These are phyloP conservation scores for Vesta saturnalis DNA, from an alignment of 2,888 invertebrate genomes.

Conservation along the genomic window DNA sequence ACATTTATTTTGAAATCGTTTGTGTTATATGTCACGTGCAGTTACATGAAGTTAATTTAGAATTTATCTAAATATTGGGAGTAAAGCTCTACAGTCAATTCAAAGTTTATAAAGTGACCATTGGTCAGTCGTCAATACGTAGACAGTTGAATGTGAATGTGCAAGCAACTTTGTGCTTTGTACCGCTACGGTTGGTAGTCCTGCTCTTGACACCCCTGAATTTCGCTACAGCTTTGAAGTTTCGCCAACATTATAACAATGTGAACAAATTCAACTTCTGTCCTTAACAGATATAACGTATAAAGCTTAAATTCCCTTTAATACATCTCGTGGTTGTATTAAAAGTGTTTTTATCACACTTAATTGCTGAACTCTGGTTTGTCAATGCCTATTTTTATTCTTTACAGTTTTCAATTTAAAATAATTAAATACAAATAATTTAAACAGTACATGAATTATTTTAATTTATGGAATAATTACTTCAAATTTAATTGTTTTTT, in stretches of 20 bases:
- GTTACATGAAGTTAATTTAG: conserved; percentile 42
- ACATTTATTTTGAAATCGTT: conserved; percentile 15
- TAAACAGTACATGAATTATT: no score
- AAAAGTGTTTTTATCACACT: no score
- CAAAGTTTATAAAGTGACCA: conserved; percentile 60
- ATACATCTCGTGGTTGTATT: no score
- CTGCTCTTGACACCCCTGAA: conserved; percentile 56
- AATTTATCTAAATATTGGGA: conserved; percentile 43
- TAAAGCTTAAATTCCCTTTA: conserved; percentile 13
- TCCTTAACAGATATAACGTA: conserved; percentile 32
- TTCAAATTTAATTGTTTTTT: no score
- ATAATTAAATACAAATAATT: no score
- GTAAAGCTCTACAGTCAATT: conserved; percentile 58
- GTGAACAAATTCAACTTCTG: conserved; percentile 35
- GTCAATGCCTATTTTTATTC: no score
- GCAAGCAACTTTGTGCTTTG: conserved; percentile 57
- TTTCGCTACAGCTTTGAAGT: conserved; percentile 56
- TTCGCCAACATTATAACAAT: conserved; percentile 38
- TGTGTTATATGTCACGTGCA: conserved; percentile 36
- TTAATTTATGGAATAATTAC: no score
- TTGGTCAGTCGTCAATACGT: conserved; percentile 54
- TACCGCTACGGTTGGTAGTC: conserved; percentile 52
- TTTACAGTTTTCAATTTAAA: no score
- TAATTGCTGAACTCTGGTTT: no score
- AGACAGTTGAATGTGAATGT: conserved; percentile 58